These are phyloP conservation scores for Trichoplusia ni DNA, from an alignment of 1,140 invertebrate genomes.

Conservation along the genomic window DNA sequence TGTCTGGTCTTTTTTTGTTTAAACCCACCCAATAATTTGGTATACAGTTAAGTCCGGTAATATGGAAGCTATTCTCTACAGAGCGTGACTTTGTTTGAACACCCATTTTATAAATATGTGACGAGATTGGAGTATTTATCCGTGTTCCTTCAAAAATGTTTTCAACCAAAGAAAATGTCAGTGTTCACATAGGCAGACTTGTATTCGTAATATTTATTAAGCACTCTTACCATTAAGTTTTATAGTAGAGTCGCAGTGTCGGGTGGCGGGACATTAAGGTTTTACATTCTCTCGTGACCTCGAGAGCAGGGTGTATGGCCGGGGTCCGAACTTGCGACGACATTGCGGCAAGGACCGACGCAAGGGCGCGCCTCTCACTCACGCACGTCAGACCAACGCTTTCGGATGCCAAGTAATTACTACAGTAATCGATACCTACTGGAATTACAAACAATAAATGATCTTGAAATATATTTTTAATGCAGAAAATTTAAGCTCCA, in stretches of 20 bases:
- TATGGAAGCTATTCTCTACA: no score
- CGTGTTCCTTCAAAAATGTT: no score
- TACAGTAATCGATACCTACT: slow-evolving; percentile 58
- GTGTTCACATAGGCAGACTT: no score
- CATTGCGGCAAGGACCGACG: slow-evolving; percentile 63
- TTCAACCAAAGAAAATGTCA: no score
- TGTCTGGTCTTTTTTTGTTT: slow-evolving; percentile 9
- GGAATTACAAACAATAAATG: slow-evolving; percentile 34
- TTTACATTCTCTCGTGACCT: slow-evolving; percentile 60
- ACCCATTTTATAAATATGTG: no score
- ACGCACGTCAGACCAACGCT: slow-evolving; percentile 56
- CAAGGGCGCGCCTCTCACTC: slow-evolving; percentile 78
- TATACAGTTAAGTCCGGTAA: no score
- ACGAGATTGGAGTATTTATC: no score
- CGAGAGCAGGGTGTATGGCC: slow-evolving; percentile 50
- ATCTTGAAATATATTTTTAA: slow-evolving; percentile 6
- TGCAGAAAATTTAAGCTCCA: background rate
- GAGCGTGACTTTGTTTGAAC: no score
- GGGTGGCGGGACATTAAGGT: slow-evolving; percentile 34
- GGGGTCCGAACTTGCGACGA: slow-evolving; percentile 60
- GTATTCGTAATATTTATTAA: no score
- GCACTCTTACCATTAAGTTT: no score
- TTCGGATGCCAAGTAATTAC: slow-evolving; percentile 69
- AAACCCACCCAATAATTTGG: no score
- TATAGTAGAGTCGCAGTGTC: background rate